Conservation (phyloP, 1,140 invertebrate genomes). For the Triops longicaudatus region DNA sequence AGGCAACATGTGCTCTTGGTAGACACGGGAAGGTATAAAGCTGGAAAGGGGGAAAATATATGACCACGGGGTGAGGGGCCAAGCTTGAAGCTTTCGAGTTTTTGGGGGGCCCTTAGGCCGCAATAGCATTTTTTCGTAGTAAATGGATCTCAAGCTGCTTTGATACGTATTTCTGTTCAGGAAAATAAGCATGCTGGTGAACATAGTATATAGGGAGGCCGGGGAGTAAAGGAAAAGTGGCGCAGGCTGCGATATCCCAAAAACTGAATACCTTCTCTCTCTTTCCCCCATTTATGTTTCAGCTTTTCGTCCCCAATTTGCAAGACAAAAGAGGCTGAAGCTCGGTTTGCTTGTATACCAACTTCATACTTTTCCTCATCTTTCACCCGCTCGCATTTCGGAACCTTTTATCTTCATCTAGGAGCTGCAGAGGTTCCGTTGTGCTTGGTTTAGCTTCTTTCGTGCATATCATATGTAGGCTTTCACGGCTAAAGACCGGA, state of each 20-base stretch:
- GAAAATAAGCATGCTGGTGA: not conserved
- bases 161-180: not conserved
- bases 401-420: not conserved
- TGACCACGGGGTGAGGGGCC: not conserved
- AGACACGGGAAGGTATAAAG: not conserved
- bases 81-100: not conserved
- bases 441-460: not conserved
- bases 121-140: not conserved
- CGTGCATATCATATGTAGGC: conserved; percentile 6
- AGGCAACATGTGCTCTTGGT: conserved; percentile 5
- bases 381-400: too few relatives aligned
- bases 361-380: not conserved
- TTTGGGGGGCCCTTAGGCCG: not conserved
- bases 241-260: not conserved
- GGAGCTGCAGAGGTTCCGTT: not conserved
- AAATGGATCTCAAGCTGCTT: conserved; percentile 15
- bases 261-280: not conserved
- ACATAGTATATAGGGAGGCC: not conserved
- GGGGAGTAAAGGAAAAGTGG: not conserved
- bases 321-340: conserved; percentile 1
- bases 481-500: not conserved
- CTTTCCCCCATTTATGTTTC: not conserved
- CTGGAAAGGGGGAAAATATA: not conserved
- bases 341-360: not conserved
- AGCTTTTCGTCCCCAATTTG: not conserved